These are phyloP conservation scores for Catharus bicknelli DNA, from an alignment of 2,113 vertebrate genomes.

Conservation along the genomic window DNA sequence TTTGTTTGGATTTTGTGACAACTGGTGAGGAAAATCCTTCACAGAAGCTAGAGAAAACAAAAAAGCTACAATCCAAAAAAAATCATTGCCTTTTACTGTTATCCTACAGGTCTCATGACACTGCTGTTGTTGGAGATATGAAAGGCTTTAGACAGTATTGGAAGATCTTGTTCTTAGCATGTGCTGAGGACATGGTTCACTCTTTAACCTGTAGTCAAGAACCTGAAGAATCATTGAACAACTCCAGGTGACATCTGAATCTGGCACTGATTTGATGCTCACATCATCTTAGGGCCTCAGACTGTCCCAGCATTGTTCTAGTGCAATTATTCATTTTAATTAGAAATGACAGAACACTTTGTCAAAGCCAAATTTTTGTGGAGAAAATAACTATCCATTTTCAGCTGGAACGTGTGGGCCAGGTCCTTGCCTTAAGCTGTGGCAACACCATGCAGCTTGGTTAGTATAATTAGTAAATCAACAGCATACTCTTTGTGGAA, in stretches of 20 bases:
- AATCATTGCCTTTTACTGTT: neutral
- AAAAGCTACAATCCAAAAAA: neutral
- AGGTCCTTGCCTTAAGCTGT: neutral
- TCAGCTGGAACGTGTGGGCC: neutral
- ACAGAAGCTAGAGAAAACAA: neutral
- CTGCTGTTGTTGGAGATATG: neutral
- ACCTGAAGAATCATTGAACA: neutral
- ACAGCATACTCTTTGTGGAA: neutral
- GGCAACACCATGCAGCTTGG: neutral
- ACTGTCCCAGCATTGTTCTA: neutral
- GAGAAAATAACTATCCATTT: neutral
- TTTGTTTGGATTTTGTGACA: neutral
- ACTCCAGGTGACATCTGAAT: neutral
- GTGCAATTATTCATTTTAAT: neutral
- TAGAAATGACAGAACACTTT: neutral
- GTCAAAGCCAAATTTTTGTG: neutral
- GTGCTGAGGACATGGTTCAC: neutral
- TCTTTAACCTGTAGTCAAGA: neutral
- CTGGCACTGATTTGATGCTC: neutral
- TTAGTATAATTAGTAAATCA: neutral
- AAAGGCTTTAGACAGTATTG: neutral
- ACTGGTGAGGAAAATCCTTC: neutral
- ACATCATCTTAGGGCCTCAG: neutral
- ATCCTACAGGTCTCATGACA: neutral
- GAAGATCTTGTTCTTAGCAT: neutral